Conservation (phyloP, 2,113 vertebrate genomes). For the Bubo blakistoni region DNA sequence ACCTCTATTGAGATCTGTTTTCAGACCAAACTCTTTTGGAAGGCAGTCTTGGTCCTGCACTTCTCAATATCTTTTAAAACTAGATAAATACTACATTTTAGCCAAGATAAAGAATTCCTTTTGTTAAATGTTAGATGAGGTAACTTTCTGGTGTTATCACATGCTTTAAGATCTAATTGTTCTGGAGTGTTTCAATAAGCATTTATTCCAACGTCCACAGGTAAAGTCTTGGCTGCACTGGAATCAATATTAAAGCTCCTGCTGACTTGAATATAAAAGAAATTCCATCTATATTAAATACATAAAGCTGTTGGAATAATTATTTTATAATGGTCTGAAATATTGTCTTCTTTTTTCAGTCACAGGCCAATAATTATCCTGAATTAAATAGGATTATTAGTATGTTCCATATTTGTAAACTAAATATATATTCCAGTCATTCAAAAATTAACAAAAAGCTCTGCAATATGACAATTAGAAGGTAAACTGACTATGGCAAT, state of each 20-base stretch:
- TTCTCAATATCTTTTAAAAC: not conserved
- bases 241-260: not conserved
- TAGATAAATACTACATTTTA: slow-evolving; percentile 3
- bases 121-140: slow-evolving; percentile 7
- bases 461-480: not conserved
- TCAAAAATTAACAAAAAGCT: not conserved
- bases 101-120: slow-evolving; percentile 50
- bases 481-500: not conserved
- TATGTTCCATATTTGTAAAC: not conserved
- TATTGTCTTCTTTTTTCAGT: not conserved
- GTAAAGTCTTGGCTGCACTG: not conserved
- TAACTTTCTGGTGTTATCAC: slow-evolving; percentile 13
- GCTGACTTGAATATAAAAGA: not conserved
- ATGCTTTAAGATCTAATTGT: not conserved
- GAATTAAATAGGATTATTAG: not conserved
- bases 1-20: slow-evolving; percentile 1
- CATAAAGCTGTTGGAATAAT: not conserved
- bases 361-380: not conserved
- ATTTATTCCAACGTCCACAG: slow-evolving; percentile 1
- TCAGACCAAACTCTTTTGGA: slow-evolving; percentile 23
- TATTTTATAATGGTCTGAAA: not conserved
- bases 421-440: not conserved
- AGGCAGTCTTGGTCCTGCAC: not conserved
- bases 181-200: not conserved
- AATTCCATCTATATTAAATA: not conserved